Evolutionary conservation across 2,888 invertebrate species (phyloP).

Genomic region (Eupithecia abbreviata): DNA sequence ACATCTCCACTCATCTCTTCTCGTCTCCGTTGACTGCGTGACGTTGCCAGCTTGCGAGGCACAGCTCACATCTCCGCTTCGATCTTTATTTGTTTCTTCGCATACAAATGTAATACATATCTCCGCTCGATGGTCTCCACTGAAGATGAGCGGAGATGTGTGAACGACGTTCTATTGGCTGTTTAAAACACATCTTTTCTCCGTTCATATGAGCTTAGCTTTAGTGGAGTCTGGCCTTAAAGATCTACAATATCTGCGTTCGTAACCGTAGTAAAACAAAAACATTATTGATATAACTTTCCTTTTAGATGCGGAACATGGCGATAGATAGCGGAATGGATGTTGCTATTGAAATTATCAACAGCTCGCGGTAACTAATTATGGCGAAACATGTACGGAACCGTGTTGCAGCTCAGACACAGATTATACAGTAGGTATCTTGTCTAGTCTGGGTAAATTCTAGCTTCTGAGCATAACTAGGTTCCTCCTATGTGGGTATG

Average conservation of each 20-base stretch:
- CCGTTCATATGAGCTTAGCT: too few relatives aligned
- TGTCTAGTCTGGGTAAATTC: background rate
- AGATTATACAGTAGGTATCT: background rate
- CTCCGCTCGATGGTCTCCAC: too few relatives aligned
- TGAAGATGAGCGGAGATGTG: too few relatives aligned
- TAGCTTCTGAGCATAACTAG: background rate
- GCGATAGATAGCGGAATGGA: conserved; percentile 26
- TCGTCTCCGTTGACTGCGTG: too few relatives aligned
- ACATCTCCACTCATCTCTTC: too few relatives aligned
- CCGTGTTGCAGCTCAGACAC: conserved; percentile 18
- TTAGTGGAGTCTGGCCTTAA: background rate
- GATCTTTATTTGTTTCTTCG: too few relatives aligned
- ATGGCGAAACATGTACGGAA: conserved; percentile 22
- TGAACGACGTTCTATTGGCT: too few relatives aligned
- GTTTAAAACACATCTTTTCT: too few relatives aligned
- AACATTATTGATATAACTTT: conserved; percentile 21
- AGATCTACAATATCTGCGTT: background rate
- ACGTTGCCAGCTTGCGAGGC: too few relatives aligned
- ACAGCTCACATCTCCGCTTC: too few relatives aligned
- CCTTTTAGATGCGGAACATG: conserved; percentile 18
- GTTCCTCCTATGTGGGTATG: too few relatives aligned
- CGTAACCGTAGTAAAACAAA: conserved; percentile 10
- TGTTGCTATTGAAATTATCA: conserved; percentile 23
- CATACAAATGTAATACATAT: too few relatives aligned
- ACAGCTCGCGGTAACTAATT: conserved; percentile 28